These are phyloP conservation scores for Endomychus coccineus DNA, from an alignment of 2,888 invertebrate species.

Conservation along the genomic window DNA sequence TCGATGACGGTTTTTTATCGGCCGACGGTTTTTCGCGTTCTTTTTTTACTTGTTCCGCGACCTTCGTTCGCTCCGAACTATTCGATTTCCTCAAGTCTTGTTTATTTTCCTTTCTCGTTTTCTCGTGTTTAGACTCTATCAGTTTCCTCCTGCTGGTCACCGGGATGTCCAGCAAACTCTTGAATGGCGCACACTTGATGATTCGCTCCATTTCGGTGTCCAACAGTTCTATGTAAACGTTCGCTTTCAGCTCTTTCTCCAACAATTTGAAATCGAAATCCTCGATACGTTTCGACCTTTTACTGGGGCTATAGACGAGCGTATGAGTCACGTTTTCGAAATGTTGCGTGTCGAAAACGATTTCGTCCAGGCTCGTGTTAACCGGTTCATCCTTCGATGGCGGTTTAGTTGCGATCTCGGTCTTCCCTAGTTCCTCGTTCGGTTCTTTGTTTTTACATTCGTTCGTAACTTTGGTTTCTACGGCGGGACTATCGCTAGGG, in stretches of 20 bases:
- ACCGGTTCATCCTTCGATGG: constrained; percentile 2
- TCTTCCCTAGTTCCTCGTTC: neutral
- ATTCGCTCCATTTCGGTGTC: constrained; percentile 25
- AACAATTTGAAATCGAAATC: constrained; percentile 25
- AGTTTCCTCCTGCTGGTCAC: neutral
- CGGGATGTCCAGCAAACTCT: constrained; percentile 26
- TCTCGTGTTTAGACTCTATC: no score
- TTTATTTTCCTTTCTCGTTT: no score
- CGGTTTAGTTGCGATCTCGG: neutral
- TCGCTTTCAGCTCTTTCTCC: constrained; percentile 24
- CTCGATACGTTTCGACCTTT: constrained; percentile 15
- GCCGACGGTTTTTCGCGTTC: neutral
- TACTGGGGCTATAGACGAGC: neutral
- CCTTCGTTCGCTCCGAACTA: neutral
- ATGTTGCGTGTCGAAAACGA: constrained; percentile 1
- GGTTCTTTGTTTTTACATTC: neutral
- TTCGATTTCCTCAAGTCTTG: no score
- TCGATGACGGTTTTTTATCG: no score
- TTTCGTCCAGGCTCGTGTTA: neutral
- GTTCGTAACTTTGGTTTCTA: neutral
- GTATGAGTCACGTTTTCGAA: neutral
- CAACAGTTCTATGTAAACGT: constrained; percentile 28
- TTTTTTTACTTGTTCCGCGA: neutral
- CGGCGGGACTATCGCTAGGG: no score
- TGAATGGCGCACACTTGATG: constrained; percentile 26